Percentiles rank a stretch among this genome's conserved stretches.
Conservation (phyloP, 1,140 invertebrate genomes). For the Drosophila oshimai region DNA sequence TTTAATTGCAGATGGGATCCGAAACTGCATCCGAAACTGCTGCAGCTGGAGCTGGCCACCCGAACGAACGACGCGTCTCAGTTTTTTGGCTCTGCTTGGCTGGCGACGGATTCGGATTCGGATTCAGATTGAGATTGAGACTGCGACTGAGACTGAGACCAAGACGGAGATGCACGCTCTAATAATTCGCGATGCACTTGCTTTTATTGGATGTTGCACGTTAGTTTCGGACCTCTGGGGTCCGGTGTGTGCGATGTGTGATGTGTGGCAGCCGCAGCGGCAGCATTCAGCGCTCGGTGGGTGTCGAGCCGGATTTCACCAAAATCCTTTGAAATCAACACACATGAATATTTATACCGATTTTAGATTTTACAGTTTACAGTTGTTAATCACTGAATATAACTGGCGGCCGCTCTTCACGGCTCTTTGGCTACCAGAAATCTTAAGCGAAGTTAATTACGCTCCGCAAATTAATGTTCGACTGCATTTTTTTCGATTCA, state of each 20-base stretch:
- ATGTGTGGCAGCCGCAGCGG: too few relatives aligned
- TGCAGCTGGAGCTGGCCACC: slow-evolving; percentile 32
- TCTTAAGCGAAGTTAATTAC: slow-evolving; percentile 78
- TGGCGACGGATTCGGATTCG: slow-evolving; percentile 38
- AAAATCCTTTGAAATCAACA: slow-evolving; percentile 71
- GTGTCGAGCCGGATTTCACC: slow-evolving; percentile 58
- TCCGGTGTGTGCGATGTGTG: too few relatives aligned
- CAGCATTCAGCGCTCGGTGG: slow-evolving; percentile 1
- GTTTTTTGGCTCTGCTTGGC: slow-evolving; percentile 73
- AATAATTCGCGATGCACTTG: slow-evolving; percentile 51
- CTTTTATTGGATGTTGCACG: slow-evolving; percentile 67
- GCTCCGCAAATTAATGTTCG: slow-evolving; percentile 52
- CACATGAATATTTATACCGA: slow-evolving; percentile 33
- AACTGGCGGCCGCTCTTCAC: slow-evolving; percentile 48
- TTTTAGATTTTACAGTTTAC: slow-evolving; percentile 70
- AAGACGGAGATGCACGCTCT: slow-evolving; percentile 27
- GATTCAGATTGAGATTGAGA: slow-evolving; percentile 28
- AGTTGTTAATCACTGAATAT: slow-evolving; percentile 67
- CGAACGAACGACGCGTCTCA: slow-evolving; percentile 45
- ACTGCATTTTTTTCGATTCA: slow-evolving; percentile 32
- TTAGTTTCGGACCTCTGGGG: slow-evolving; percentile 59
- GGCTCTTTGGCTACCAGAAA: slow-evolving; percentile 58
- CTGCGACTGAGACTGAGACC: slow-evolving; percentile 22
- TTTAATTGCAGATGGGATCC: slow-evolving; percentile 53
- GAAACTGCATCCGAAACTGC: slow-evolving; percentile 12